Evolutionary conservation across 2,888 invertebrate genomes (phyloP), one percentile per base, ranked within the genome.

Genomic region (Lumbricus terrestris): DNA sequence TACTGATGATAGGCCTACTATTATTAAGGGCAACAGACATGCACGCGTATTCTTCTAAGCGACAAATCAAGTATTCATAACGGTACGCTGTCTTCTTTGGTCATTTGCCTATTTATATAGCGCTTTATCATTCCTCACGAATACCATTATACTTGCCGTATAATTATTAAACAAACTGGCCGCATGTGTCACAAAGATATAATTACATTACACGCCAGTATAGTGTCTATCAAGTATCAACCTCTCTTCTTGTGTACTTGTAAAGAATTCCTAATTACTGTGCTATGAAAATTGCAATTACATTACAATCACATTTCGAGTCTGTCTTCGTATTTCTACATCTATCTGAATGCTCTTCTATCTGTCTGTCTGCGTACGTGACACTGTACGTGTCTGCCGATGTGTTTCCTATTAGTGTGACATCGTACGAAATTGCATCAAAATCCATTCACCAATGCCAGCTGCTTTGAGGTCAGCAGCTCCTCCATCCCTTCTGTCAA

Each of bases 391-490:
- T 69, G 18, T 29, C 18, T 69, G 29, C 29, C n/a, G 29, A 1
- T 69, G n/a, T n/a, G n/a, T n/a, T 69, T 69, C 69, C 69, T 69
- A 69, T 69, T n/a, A 69, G 69, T 69, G 69, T n/a, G n/a, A 69
- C 69, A n/a, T n/a, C 69, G 69, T 69, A 69, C n/a, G 69, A 69
- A 69, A n/a, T 69, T 69, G n/a, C 69, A 69, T 69, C 6, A 69
- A n/a, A n/a, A 69, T 69, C 29, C 69, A 69, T 69, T 69, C n/a
- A n/a, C n/a, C 69, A 69, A 69, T n/a, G 8, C 29, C 29, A 69
- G 69, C 13, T 11, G n/a, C 69, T 29, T n/a, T 69, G n/a, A 69
- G 69, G 29, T 69, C n/a, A n/a, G 23, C 47, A 47, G 47, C 47
- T 23, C n/a, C n/a, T n/a, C n/a, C n/a, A n/a, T n/a, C 69, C 69